Percentiles rank a stretch among this genome's conserved stretches.
Conservation (phyloP, 2,113 vertebrate species). For the Pseudopodoces humilis region DNA sequence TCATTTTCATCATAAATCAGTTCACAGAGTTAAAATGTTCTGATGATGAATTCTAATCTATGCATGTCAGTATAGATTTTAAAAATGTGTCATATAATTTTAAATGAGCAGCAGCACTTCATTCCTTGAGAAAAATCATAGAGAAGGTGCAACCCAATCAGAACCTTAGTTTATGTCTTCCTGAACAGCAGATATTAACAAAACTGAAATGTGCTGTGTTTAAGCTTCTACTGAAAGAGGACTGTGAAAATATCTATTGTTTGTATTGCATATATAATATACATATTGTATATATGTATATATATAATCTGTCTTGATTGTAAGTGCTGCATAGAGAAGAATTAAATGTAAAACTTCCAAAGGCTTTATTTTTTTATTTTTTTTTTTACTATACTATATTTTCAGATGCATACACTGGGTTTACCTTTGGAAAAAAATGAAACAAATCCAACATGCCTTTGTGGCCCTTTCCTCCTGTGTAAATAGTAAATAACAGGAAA, state of each 20-base stretch:
- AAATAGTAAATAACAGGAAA: background rate
- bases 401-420: background rate
- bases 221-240: background rate
- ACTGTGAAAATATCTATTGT: background rate
- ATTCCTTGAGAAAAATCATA: background rate
- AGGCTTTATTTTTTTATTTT: background rate
- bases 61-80: background rate
- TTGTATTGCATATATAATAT: too few relatives aligned
- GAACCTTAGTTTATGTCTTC: background rate
- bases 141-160: background rate
- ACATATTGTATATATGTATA: too few relatives aligned
- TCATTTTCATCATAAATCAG: background rate
- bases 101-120: background rate
- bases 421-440: background rate
- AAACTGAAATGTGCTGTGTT: background rate
- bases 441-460: background rate
- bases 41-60: background rate
- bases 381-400: background rate
- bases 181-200: background rate
- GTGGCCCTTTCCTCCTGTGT: background rate
- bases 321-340: background rate
- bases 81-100: background rate
- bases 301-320: background rate
- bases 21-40: background rate
- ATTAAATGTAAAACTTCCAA: background rate